These are phyloP conservation scores for Physocephala rufipes DNA, from an alignment of 2,888 invertebrate genomes.

Conservation along the genomic window DNA sequence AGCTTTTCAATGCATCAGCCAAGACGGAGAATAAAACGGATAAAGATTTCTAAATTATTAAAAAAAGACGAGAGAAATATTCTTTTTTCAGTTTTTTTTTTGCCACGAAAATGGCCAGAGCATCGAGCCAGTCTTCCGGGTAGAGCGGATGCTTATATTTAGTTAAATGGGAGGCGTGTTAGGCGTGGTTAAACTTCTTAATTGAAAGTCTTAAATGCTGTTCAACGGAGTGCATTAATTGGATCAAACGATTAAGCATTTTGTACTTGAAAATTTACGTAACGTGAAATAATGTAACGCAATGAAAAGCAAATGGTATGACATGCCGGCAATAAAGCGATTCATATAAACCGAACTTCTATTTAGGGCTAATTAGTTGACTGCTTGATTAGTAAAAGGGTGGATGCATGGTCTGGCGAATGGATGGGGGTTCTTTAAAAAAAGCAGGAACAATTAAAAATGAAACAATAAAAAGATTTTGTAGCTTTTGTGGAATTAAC, in stretches of 20 bases:
- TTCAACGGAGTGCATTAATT: constrained; percentile 16
- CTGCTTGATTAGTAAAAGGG: too few relatives aligned
- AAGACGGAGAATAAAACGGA: background rate
- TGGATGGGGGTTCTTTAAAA: too few relatives aligned
- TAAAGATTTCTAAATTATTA: background rate
- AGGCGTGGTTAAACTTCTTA: background rate
- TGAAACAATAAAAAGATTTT: too few relatives aligned
- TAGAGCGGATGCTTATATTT: background rate
- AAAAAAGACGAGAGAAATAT: background rate
- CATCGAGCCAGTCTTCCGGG: background rate
- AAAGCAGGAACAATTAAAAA: too few relatives aligned
- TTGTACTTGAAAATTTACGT: background rate
- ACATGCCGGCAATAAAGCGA: too few relatives aligned
- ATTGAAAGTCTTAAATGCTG: constrained; percentile 12
- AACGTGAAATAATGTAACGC: background rate
- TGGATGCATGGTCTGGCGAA: too few relatives aligned
- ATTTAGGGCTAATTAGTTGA: too few relatives aligned
- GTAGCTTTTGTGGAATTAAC: too few relatives aligned
- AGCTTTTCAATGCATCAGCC: background rate
- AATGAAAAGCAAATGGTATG: too few relatives aligned
- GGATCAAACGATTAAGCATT: constrained; percentile 9
- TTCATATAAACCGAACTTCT: too few relatives aligned
- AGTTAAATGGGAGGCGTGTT: background rate
- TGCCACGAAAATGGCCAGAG: background rate
- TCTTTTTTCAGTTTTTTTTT: too few relatives aligned